Evolutionary conservation across 1,140 invertebrate genomes (phyloP).

Genomic region (Anoplolepis gracilipes): DNA sequence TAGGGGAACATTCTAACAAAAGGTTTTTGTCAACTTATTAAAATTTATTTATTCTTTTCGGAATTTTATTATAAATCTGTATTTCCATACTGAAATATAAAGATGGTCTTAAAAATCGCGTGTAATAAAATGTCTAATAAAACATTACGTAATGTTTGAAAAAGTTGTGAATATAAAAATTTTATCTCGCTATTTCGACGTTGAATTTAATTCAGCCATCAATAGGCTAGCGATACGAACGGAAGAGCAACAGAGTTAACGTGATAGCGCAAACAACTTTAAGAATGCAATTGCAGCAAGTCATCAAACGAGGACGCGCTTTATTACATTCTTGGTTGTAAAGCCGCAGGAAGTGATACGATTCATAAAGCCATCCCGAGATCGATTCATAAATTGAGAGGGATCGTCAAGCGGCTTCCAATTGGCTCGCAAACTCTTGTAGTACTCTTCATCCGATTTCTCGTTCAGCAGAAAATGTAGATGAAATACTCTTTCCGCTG

Average conservation of each 20-base stretch:
- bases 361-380: constrained; percentile 22
- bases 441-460: constrained; percentile 1
- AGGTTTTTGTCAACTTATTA: neutral
- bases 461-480: constrained; percentile 3
- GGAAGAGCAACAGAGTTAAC: neutral
- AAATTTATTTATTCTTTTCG: constrained; percentile 9
- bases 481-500: neutral
- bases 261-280: constrained; percentile 1
- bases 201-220: constrained; percentile 14
- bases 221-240: constrained; percentile 12
- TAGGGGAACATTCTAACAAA: neutral
- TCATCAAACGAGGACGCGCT: constrained; percentile 11
- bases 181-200: neutral
- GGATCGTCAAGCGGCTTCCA: constrained; percentile 11
- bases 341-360: constrained; percentile 1
- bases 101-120: neutral
- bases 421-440: constrained; percentile 11
- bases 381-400: constrained; percentile 38
- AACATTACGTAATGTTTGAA: neutral
- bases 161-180: neutral
- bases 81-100: neutral
- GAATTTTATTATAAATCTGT: neutral
- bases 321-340: constrained; percentile 12
- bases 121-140: neutral
- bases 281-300: neutral